Conservation (phyloP, 2,888 invertebrate genomes). For the Hyposoter didymator region DNA sequence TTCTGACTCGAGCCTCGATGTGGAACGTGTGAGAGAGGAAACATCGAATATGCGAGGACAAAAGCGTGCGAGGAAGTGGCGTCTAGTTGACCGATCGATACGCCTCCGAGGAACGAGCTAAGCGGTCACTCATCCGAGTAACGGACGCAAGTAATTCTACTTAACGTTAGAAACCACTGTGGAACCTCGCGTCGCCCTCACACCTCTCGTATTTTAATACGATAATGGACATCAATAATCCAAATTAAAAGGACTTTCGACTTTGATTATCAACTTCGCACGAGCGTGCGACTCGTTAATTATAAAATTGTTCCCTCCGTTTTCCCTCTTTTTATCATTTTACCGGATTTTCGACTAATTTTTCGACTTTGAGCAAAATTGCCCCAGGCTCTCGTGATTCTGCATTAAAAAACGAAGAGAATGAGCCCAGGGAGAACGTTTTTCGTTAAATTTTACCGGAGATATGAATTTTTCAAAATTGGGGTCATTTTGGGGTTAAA, state of each 20-base stretch:
- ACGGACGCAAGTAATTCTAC: slow-evolving; percentile 10
- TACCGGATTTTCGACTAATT: too few relatives aligned
- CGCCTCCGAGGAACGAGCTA: background rate
- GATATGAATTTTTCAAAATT: too few relatives aligned
- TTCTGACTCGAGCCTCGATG: background rate
- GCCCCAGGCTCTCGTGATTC: too few relatives aligned
- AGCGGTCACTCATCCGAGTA: slow-evolving; percentile 6
- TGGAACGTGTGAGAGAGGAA: background rate
- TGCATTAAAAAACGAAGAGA: too few relatives aligned
- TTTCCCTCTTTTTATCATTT: too few relatives aligned
- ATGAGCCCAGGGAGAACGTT: too few relatives aligned
- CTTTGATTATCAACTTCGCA: background rate
- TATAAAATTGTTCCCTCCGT: background rate
- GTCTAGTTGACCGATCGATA: slow-evolving; percentile 4
- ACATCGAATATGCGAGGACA: background rate
- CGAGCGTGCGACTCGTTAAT: background rate
- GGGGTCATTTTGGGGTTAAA: too few relatives aligned
- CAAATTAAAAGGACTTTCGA: background rate
- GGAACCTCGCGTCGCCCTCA: background rate
- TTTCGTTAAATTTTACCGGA: too few relatives aligned
- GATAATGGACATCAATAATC: background rate
- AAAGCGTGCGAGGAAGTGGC: background rate
- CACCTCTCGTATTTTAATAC: background rate
- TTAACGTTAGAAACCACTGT: background rate
- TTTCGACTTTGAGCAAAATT: too few relatives aligned